A percentile compares a stretch with the other conserved stretches of the same genome.
These are phyloP conservation scores for Illadopsis cleaveri DNA, from an alignment of 2,113 vertebrate genomes.

Conservation along the genomic window DNA sequence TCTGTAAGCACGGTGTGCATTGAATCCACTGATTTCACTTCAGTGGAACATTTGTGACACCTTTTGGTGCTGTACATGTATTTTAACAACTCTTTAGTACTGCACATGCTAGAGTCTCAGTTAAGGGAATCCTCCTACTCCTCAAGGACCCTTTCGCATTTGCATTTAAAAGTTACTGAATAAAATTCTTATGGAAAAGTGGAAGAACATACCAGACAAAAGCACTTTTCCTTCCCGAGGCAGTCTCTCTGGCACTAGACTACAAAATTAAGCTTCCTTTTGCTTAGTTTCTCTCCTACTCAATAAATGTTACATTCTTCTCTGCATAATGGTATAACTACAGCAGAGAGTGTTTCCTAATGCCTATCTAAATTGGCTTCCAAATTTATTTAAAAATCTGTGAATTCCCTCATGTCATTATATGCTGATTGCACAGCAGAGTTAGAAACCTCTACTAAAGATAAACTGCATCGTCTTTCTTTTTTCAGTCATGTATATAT, in stretches of 20 bases:
- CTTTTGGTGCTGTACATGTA: background rate
- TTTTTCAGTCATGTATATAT: background rate
- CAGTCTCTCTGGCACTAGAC: background rate
- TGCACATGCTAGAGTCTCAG: background rate
- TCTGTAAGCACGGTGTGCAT: background rate
- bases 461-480: background rate
- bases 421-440: background rate
- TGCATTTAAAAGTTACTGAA: conserved; percentile 18
- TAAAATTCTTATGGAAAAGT: background rate
- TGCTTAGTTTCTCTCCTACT: background rate
- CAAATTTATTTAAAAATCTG: background rate
- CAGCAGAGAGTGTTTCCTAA: background rate
- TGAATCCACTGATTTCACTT: background rate
- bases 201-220: background rate
- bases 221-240: background rate
- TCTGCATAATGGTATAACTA: background rate
- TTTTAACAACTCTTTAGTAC: background rate
- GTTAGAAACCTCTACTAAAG: background rate
- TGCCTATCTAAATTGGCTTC: background rate
- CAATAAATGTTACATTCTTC: background rate
- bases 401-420: background rate
- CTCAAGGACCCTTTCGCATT: background rate
- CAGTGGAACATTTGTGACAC: background rate
- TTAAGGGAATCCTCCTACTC: background rate
- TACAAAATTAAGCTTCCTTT: background rate